Evolutionary conservation across 2,797 vertebrate genomes (phyloP), one percentile per base, ranked within the genome.

Genomic region (Sternarchorhynchus goeldii): DNA sequence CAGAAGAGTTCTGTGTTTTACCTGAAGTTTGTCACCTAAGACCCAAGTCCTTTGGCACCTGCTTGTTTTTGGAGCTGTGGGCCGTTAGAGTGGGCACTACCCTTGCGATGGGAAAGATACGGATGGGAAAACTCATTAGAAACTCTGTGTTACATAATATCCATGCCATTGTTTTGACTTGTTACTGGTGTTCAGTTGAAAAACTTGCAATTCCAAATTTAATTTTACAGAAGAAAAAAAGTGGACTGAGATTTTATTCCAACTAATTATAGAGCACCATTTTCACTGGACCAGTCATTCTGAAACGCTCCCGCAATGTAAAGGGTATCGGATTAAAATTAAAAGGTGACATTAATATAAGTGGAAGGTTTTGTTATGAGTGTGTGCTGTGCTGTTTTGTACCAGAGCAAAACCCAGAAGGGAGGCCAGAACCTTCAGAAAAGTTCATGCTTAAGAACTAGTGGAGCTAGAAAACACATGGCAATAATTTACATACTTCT

Each of bases 1-100:
- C 57, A 57, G 36, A 73, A 76, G 69, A n/a, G 36, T 57, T 73
- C 62, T 65, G 55, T 16, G 16, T 66, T 60, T 78, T 50, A 56
- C 70, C 18, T 32, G 56, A 79, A 66, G 53, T 66, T 25, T 32
- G 21, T 31, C 31, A 1, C 12, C 57, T 71, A 41, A 45, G 57
- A 62, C 69, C 29, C 20, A 64, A 57, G 50, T 73, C 69, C 45
- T 67, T 16, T 18, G 32, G 25, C 53, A 68, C 70, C 8, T 16
- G 21, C 59, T 50, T 16, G 16, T 73, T 10, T 36, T 7, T 7
- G 6, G 34, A 4, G 34, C 34, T 36, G 17, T 17, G 34, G 7
- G n/a, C 39, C 25, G 16, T 32, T n/a, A 18, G 4, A 45, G 25
- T 25, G 25, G 34, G 16, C 5, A 57, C 4, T 5, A 10, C 7